Conservation (phyloP, 2,888 invertebrate genomes). For the Leucophora obtusa region DNA sequence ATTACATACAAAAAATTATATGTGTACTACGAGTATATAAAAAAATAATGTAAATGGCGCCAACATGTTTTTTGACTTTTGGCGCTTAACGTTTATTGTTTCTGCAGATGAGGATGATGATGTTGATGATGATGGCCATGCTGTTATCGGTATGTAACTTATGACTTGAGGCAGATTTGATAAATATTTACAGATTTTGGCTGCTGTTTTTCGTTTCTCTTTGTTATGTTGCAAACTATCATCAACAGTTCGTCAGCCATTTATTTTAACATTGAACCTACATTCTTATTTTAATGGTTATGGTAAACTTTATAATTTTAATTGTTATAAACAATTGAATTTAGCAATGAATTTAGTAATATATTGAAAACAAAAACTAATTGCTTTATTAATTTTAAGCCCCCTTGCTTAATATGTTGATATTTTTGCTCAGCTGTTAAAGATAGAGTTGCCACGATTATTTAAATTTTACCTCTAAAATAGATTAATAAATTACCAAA, state of each 20-base stretch:
- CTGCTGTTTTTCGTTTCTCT: slow-evolving; percentile 1
- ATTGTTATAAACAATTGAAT: neutral
- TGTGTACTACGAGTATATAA: neutral
- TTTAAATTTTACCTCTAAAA: too few species aligned
- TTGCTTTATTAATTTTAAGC: neutral
- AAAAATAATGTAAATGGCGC: slow-evolving; percentile 41
- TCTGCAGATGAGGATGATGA: neutral
- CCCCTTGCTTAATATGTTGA: neutral
- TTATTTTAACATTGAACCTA: slow-evolving; percentile 4
- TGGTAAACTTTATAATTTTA: neutral
- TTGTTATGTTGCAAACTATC: neutral
- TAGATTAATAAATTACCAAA: too few species aligned
- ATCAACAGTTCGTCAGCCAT: slow-evolving; percentile 7
- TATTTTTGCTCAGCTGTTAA: neutral
- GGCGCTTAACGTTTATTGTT: slow-evolving; percentile 28
- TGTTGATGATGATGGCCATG: neutral
- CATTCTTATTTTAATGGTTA: neutral
- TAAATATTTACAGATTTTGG: slow-evolving; percentile 33
- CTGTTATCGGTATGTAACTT: slow-evolving; percentile 11
- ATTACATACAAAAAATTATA: neutral
- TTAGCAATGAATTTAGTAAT: neutral
- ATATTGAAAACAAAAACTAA: neutral
- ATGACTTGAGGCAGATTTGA: slow-evolving; percentile 36
- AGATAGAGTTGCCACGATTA: neutral
- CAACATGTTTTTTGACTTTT: slow-evolving; percentile 30